These are phyloP conservation scores for Panagrolaimus sp. DNA, from an alignment of 1,140 invertebrate genomes.

Conservation along the genomic window DNA sequence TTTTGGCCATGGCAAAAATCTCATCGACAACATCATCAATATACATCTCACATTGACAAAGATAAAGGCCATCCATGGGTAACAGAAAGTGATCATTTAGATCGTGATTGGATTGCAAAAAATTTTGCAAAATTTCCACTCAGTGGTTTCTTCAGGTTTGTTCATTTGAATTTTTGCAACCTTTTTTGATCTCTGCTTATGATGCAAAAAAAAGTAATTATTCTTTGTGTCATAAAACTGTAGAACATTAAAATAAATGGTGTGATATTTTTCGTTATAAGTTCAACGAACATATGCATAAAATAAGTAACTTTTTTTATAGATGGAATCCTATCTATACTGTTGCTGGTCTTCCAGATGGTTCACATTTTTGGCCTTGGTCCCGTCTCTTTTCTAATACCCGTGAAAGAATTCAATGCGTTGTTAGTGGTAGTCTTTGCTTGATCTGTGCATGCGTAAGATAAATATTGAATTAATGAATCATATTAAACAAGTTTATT, in stretches of 20 bases:
- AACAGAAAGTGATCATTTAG: slow-evolving; percentile 39
- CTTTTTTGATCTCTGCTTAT: background rate
- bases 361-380: slow-evolving; percentile 52
- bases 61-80: slow-evolving; percentile 55
- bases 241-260: too few species aligned
- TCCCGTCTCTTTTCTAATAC: slow-evolving; percentile 48
- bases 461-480: background rate
- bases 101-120: slow-evolving; percentile 25
- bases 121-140: slow-evolving; percentile 48
- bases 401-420: slow-evolving; percentile 49
- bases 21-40: slow-evolving; percentile 54
- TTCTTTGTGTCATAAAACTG: too few species aligned
- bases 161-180: background rate
- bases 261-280: too few species aligned
- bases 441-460: slow-evolving; percentile 40
- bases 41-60: slow-evolving; percentile 50
- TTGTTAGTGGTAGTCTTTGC: slow-evolving; percentile 39
- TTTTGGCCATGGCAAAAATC: slow-evolving; percentile 54
- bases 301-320: background rate
- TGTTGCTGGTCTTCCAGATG: slow-evolving; percentile 50
- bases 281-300: too few species aligned
- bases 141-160: slow-evolving; percentile 27
- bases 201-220: too few species aligned
- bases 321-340: slow-evolving; percentile 56
- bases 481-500: slow-evolving; percentile 27